Evolutionary conservation across 37 sponge, comb jelly and placozoan species (phyloP).

Genomic region (Petrosia ficiformis): DNA sequence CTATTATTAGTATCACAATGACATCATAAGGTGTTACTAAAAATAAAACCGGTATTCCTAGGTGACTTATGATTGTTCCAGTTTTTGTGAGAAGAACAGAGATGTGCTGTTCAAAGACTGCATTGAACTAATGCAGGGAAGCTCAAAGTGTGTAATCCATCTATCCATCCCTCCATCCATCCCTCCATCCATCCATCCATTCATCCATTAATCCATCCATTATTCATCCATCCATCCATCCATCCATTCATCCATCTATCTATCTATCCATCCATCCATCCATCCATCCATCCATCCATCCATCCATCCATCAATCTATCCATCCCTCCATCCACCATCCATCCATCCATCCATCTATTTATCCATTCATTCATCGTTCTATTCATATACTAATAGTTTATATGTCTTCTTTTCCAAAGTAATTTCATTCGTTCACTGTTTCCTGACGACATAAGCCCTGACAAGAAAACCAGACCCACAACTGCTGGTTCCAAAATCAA

Average conservation of each 20-base stretch:
- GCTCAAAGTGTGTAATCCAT: slow-evolving; percentile 40
- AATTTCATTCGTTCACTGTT: slow-evolving; percentile 81
- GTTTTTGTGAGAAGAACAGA: slow-evolving; percentile 95
- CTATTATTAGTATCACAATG: not conserved
- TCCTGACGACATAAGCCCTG: slow-evolving; percentile 82
- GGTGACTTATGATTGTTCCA: slow-evolving; percentile 89
- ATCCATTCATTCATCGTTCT: no score
- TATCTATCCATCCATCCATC: no score
- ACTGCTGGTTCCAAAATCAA: slow-evolving; percentile 88
- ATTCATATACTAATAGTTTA: not conserved
- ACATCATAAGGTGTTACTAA: not conserved
- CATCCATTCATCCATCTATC: no score
- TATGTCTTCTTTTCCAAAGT: slow-evolving; percentile 31
- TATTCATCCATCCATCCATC: no score
- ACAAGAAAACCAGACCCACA: slow-evolving; percentile 80
- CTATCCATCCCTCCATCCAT: no score
- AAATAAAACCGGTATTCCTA: slow-evolving; percentile 11
- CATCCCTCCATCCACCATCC: no score
- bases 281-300: no score
- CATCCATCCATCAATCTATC: no score
- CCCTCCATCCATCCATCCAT: no score
- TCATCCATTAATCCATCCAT: no score
- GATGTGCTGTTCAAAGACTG: slow-evolving; percentile 93
- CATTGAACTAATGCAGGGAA: slow-evolving; percentile 92
- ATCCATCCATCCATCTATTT: no score